Evolutionary conservation across 2,888 invertebrate species (phyloP).

Genomic region (Tubulanus polymorphus): DNA sequence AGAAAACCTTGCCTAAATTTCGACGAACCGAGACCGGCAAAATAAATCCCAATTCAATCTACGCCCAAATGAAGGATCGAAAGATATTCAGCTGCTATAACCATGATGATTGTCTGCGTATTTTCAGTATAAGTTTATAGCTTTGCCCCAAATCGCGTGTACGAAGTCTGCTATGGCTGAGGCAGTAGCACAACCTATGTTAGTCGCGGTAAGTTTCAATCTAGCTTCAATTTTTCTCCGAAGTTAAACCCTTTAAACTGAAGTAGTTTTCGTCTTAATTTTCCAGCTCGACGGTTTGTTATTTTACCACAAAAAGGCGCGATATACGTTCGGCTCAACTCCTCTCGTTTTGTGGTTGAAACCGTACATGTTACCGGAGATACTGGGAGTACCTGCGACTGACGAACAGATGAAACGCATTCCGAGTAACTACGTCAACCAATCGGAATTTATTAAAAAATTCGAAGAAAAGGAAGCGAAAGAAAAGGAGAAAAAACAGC

Average conservation of each 20-base stretch:
- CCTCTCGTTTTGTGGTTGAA: conserved; percentile 91
- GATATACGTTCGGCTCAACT: conserved; percentile 74
- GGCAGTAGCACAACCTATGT: conserved; percentile 23
- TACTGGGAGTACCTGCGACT: conserved; percentile 59
- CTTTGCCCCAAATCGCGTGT: conserved; percentile 50
- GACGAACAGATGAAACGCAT: conserved; percentile 27
- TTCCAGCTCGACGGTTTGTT: conserved; percentile 74
- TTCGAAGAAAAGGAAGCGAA: conserved; percentile 7
- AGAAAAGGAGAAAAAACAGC: neutral
- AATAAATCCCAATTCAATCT: neutral
- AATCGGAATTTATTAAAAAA: conserved; percentile 29
- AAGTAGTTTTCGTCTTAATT: neutral
- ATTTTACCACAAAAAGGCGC: conserved; percentile 81
- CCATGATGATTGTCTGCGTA: conserved; percentile 2
- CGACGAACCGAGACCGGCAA: neutral
- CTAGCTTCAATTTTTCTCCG: neutral
- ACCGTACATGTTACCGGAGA: conserved; percentile 80
- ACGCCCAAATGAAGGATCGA: no score
- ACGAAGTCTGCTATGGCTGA: conserved; percentile 26
- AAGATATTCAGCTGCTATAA: no score
- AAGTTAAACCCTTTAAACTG: neutral
- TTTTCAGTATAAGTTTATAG: conserved; percentile 55
- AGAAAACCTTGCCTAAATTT: neutral
- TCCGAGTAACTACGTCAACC: conserved; percentile 33
- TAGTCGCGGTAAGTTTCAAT: conserved; percentile 24